A percentile compares a stretch with the other conserved stretches of the same genome.
Evolutionary conservation across 23 tunicate genomes (phyloP).

Genomic region (Pegea sp.): DNA sequence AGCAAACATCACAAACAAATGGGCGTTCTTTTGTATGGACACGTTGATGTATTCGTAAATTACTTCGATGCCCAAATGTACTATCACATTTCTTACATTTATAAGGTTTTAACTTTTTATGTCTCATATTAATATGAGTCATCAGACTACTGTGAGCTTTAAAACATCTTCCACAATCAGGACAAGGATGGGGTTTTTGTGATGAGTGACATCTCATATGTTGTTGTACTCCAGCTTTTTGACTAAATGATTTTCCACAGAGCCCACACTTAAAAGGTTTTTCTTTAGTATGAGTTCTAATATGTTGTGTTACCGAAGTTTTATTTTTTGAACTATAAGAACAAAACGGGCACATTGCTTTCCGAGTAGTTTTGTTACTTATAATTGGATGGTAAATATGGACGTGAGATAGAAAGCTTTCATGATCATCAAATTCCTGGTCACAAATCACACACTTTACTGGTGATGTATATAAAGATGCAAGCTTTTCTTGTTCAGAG

Average conservation of each 20-base stretch:
- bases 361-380: background rate
- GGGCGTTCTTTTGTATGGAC: slow-evolving; percentile 58
- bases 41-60: slow-evolving; percentile 25
- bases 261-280: slow-evolving; percentile 19
- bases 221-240: slow-evolving; percentile 22
- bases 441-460: background rate
- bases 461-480: too few species aligned
- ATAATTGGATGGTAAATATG: background rate
- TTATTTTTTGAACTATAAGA: slow-evolving; percentile 5
- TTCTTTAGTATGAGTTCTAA: slow-evolving; percentile 24
- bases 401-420: background rate
- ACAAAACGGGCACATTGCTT: slow-evolving; percentile 50
- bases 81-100: slow-evolving; percentile 14
- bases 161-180: slow-evolving; percentile 7
- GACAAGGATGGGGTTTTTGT: slow-evolving; percentile 18
- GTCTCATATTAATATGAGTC: slow-evolving; percentile 19
- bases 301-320: slow-evolving; percentile 6
- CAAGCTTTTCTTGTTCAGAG: too few species aligned
- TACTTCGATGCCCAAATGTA: slow-evolving; percentile 24
- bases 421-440: background rate
- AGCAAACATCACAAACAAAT: slow-evolving; percentile 21
- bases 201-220: slow-evolving; percentile 29
- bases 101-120: slow-evolving; percentile 13
- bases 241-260: slow-evolving; percentile 26
- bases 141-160: slow-evolving; percentile 20